A percentile compares a stretch with the other conserved stretches of the same genome.
These are phyloP conservation scores for Acanthococcus lagerstroemiae DNA, from an alignment of 2,888 invertebrate species.

Conservation along the genomic window DNA sequence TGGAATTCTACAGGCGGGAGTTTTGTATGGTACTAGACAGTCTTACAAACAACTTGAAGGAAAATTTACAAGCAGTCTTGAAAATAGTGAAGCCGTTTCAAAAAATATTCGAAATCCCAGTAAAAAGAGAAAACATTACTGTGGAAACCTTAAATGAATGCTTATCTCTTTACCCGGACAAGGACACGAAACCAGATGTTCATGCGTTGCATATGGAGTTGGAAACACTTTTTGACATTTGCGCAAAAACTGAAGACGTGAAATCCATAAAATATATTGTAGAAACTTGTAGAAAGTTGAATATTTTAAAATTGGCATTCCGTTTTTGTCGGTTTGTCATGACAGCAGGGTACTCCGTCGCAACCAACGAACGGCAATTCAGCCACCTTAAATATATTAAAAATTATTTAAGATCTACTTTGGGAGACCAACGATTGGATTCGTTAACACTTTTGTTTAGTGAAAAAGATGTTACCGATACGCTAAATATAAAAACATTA, in stretches of 20 bases:
- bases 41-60: neutral
- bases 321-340: neutral
- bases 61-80: neutral
- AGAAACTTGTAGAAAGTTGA: neutral
- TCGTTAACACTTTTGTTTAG: no score
- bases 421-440: no score
- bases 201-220: neutral
- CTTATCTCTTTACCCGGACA: neutral
- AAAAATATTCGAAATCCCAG: neutral
- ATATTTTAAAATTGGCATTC: neutral
- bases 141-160: neutral
- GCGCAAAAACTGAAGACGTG: neutral
- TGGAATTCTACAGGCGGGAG: constrained; percentile 1
- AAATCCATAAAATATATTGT: neutral
- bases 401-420: no score
- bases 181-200: neutral
- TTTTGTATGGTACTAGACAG: constrained; percentile 9
- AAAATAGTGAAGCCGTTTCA: neutral
- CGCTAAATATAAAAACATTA: no score
- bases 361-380: no score
- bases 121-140: neutral
- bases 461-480: no score
- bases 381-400: no score
- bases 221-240: neutral
- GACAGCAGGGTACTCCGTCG: constrained; percentile 3